A percentile compares a stretch with the other conserved stretches of the same genome.
Conservation (phyloP, 2,888 invertebrate genomes). For the Tachina grossa region DNA sequence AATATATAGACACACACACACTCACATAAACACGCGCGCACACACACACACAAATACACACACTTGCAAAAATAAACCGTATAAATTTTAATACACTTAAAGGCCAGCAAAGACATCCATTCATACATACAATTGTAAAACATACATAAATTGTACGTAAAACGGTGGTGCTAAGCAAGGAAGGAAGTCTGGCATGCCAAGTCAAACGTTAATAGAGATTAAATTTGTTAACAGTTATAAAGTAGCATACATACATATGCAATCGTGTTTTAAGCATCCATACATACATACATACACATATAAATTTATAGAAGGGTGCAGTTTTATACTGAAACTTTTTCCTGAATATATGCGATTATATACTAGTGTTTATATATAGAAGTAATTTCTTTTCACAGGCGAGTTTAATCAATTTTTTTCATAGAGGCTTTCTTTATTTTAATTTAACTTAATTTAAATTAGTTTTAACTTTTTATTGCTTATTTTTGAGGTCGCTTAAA, state of each 20-base stretch:
- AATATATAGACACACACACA: not conserved
- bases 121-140: constrained; percentile 20
- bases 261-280: not conserved
- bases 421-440: no score
- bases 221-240: constrained; percentile 57
- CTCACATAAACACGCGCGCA: no score
- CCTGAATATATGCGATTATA: no score
- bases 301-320: not conserved
- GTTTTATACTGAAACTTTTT: no score
- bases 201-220: constrained; percentile 70
- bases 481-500: no score
- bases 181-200: constrained; percentile 70
- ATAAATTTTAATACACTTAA: not conserved
- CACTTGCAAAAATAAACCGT: not conserved
- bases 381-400: no score
- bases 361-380: no score
- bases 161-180: constrained; percentile 46
- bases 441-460: no score
- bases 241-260: not conserved
- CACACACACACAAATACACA: not conserved
- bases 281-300: not conserved
- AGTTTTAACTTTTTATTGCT: no score
- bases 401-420: no score
- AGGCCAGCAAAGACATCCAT: not conserved
- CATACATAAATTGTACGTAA: constrained; percentile 47